Conservation (phyloP, 1,140 invertebrate genomes). For the Papilio glaucus region DNA sequence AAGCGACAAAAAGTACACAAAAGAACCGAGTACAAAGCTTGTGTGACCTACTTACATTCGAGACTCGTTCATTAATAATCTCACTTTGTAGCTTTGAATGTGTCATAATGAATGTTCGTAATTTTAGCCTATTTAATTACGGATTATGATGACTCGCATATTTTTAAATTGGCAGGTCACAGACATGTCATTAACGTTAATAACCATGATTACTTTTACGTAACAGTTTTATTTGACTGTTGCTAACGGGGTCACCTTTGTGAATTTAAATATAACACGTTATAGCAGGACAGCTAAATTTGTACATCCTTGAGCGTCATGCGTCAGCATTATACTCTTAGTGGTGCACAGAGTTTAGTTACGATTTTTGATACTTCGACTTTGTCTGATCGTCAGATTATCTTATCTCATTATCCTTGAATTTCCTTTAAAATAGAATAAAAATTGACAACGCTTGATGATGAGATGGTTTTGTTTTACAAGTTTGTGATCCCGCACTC, state of each 20-base stretch:
- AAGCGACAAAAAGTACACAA: conserved; percentile 69
- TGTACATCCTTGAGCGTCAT: too few species aligned
- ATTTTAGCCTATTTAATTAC: conserved; percentile 2
- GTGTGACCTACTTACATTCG: conserved; percentile 61
- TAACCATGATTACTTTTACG: not conserved
- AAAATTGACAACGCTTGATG: too few species aligned
- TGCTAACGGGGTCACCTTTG: not conserved
- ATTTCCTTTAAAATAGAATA: too few species aligned
- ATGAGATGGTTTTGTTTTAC: too few species aligned
- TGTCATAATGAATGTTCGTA: conserved; percentile 21
- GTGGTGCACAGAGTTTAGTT: too few species aligned
- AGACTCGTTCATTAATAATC: conserved; percentile 62
- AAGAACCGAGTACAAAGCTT: conserved; percentile 60
- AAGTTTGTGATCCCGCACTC: too few species aligned
- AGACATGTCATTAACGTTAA: not conserved
- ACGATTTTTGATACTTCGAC: too few species aligned
- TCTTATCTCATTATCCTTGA: too few species aligned
- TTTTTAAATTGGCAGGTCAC: not conserved
- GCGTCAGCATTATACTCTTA: too few species aligned
- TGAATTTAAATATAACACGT: too few species aligned
- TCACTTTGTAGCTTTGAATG: conserved; percentile 60
- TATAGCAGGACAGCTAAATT: too few species aligned
- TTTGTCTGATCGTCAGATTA: too few species aligned
- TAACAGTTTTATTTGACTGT: not conserved
- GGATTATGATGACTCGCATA: not conserved